These are phyloP conservation scores for Neosilurus mollespiculum DNA, from an alignment of 2,797 vertebrate species.

Conservation along the genomic window DNA sequence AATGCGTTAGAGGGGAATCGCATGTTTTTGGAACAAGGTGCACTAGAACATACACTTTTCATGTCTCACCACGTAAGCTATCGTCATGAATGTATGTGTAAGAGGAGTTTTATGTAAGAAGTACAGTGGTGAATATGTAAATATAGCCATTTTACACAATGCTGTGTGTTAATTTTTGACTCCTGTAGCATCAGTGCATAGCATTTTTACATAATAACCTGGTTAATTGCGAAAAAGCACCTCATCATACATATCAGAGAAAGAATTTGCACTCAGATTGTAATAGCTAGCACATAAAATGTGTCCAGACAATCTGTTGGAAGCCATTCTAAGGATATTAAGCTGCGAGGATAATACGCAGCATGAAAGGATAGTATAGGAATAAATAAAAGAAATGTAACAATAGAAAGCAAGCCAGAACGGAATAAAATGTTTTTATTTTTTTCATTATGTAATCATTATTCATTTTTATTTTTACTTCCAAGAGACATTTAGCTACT, in stretches of 20 bases:
- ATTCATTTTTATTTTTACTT: background rate
- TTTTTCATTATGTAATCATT: background rate
- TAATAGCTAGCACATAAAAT: slow-evolving; percentile 25
- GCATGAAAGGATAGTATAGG: background rate
- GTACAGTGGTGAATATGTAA: background rate
- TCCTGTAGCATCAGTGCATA: slow-evolving; percentile 17
- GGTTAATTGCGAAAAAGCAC: slow-evolving; percentile 26
- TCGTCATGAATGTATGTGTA: slow-evolving; percentile 1
- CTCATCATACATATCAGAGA: slow-evolving; percentile 22
- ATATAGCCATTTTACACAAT: background rate
- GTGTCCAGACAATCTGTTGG: slow-evolving; percentile 18
- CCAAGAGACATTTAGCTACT: background rate
- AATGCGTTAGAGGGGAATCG: too few species aligned
- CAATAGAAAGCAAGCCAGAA: background rate
- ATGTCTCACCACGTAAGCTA: background rate
- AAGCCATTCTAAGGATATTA: slow-evolving; percentile 6
- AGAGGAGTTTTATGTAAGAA: background rate
- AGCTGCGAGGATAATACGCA: background rate
- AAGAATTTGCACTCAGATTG: slow-evolving; percentile 19
- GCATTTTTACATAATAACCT: slow-evolving; percentile 27
- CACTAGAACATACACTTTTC: background rate
- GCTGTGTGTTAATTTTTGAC: background rate
- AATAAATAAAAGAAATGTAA: background rate
- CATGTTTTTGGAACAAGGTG: background rate
- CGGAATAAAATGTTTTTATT: background rate